These are phyloP conservation scores for Digitonthophagus gazella DNA, from an alignment of 2,888 invertebrate genomes.

Conservation along the genomic window DNA sequence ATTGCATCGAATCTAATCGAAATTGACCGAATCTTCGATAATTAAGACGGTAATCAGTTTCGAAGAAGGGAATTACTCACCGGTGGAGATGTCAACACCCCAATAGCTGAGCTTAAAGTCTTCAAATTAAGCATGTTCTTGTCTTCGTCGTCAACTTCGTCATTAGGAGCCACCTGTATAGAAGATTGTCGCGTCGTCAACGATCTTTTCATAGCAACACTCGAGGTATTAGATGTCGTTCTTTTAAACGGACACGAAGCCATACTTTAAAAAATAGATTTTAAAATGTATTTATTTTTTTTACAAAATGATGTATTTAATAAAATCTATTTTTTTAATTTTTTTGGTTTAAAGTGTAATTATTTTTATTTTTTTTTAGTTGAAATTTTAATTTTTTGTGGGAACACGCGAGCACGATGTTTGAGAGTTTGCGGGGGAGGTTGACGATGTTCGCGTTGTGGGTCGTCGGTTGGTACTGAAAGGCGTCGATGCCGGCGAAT, in stretches of 20 bases:
- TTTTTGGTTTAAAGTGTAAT: background rate
- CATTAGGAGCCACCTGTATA: conserved; percentile 56
- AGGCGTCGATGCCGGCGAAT: background rate
- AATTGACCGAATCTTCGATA: background rate
- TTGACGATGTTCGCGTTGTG: background rate
- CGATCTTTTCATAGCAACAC: conserved; percentile 48
- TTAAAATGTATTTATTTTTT: background rate
- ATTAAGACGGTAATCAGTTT: background rate
- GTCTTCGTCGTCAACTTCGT: conserved; percentile 62
- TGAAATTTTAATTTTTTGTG: background rate
- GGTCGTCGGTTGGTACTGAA: background rate
- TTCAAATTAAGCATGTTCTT: conserved; percentile 71
- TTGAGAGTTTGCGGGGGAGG: background rate
- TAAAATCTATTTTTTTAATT: background rate
- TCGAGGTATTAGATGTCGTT: conserved; percentile 57
- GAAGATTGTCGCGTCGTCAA: conserved; percentile 63
- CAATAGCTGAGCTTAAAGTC: conserved; percentile 77
- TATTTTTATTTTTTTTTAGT: background rate
- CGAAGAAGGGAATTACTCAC: conserved; percentile 55
- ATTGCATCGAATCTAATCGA: background rate
- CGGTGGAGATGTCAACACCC: conserved; percentile 77
- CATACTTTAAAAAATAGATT: conserved; percentile 33
- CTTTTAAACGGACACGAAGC: conserved; percentile 59
- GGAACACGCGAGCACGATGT: background rate
- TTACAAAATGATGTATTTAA: no score